Percentiles rank a stretch among this genome's conserved stretches.
These are phyloP conservation scores for Falcunculus frontatus DNA, from an alignment of 2,113 vertebrate genomes.

Conservation along the genomic window DNA sequence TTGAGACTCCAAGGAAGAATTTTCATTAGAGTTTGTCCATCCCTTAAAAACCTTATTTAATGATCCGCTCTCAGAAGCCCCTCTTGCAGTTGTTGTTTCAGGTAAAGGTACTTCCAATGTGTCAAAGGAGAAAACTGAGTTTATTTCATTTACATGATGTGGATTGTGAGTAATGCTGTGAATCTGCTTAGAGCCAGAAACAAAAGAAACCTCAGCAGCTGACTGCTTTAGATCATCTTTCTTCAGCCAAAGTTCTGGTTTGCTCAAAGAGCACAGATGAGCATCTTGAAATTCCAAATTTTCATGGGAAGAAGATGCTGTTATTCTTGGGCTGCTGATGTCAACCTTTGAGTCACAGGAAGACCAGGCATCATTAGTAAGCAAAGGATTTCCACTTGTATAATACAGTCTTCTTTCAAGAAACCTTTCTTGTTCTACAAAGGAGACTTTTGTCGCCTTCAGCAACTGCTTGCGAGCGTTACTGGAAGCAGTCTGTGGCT, in stretches of 20 bases:
- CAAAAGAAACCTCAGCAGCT: constrained; percentile 44
- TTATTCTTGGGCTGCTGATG: constrained; percentile 61
- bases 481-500: constrained; percentile 38
- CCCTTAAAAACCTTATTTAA: not conserved
- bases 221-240: constrained; percentile 55
- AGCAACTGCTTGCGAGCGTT: not conserved
- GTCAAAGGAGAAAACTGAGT: constrained; percentile 23
- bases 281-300: constrained; percentile 43
- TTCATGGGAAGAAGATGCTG: constrained; percentile 49
- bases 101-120: constrained; percentile 45
- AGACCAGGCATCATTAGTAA: constrained; percentile 75
- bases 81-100: constrained; percentile 29
- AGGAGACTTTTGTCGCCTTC: not conserved
- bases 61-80: not conserved
- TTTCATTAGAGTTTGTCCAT: not conserved
- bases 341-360: constrained; percentile 70
- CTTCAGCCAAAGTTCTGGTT: constrained; percentile 26
- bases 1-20: not conserved
- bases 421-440: not conserved
- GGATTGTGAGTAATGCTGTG: not conserved
- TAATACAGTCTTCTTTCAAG: not conserved
- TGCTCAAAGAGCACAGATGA: not conserved
- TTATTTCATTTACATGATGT: not conserved
- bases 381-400: constrained; percentile 57
- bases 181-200: constrained; percentile 22